Evolutionary conservation across 2,113 vertebrate genomes (phyloP), one percentile per base, ranked within the genome.

Genomic region (Aphyosemion australe): DNA sequence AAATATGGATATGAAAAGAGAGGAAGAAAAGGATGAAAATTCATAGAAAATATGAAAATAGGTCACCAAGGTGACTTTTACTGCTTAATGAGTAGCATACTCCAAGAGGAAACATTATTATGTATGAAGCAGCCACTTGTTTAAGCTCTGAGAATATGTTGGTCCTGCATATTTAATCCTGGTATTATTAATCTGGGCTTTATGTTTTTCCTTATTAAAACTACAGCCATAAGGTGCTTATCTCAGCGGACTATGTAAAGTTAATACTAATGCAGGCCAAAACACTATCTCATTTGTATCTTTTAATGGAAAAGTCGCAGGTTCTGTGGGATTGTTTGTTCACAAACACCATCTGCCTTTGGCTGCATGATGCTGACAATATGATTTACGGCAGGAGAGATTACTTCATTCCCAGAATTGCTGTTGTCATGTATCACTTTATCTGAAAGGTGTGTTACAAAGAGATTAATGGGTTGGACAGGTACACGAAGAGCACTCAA

Each of bases 391-490:
- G 21, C 43, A 34, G 9, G 16, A 19, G 31, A 3, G 13, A 13
- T 34, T 34, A 12, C 26, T 19, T 48, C 26, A 34, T 21, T 37
- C 32, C 32, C 32, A 15, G 20, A 65, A 26, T 32, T 34, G 32
- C 12, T 43, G 9, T 13, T 16, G 41, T 47, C 54, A 52, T 16
- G 39, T 19, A 39, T 41, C 12, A 34, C 18, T 11, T 72, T 46
- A 52, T 62, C 59, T 61, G 59, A 61, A 20, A 32, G 59, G 46
- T 49, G 59, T 37, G 32, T 61, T 39, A 11, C n/a, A 31, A 37
- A 49, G 18, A 61, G 31, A 39, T 37, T 34, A 61, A 14, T 49
- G 45, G 12, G n/a, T 8, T 39, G 12, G 31, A 20, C 6, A 14
- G 26, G 45, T 48, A 4, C 3, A 15, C 5, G 14, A 43, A 20